These are phyloP conservation scores for Pteropus alecto DNA, from an alignment of 2,113 vertebrate genomes.

Conservation along the genomic window DNA sequence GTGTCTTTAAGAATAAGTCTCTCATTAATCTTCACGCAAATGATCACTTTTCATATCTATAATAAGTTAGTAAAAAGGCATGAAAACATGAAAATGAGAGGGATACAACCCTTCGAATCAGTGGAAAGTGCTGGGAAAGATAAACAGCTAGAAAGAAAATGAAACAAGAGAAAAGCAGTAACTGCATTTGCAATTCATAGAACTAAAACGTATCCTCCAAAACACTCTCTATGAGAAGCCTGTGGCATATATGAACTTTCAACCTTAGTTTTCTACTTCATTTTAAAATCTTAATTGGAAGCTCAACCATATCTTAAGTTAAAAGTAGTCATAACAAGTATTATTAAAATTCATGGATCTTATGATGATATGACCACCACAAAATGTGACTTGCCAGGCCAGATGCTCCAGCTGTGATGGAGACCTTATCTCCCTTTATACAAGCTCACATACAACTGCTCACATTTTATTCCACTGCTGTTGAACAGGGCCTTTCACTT, in stretches of 20 bases:
- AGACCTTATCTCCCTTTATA: neutral
- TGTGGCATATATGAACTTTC: neutral
- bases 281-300: conserved; percentile 40
- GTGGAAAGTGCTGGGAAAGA: neutral
- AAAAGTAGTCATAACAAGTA: neutral
- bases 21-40: neutral
- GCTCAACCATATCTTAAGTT: neutral
- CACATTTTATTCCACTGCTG: conserved; percentile 46
- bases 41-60: neutral
- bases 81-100: neutral
- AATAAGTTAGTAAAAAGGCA: conserved; percentile 19
- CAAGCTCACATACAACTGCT: neutral
- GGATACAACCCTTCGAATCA: neutral
- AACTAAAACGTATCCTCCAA: neutral
- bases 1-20: neutral
- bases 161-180: neutral
- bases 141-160: conserved; percentile 16
- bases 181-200: neutral
- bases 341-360: conserved; percentile 22
- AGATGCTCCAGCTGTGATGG: neutral
- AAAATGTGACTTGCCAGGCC: neutral
- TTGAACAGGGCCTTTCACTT: conserved; percentile 22
- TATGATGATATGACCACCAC: neutral
- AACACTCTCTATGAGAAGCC: neutral
- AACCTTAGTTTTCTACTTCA: conserved; percentile 28